A percentile compares a stretch with the other conserved stretches of the same genome.
phyloP scores from a whole-genome alignment of 2,113 vertebrate species.

The Megatriorchis doriae region DNA sequence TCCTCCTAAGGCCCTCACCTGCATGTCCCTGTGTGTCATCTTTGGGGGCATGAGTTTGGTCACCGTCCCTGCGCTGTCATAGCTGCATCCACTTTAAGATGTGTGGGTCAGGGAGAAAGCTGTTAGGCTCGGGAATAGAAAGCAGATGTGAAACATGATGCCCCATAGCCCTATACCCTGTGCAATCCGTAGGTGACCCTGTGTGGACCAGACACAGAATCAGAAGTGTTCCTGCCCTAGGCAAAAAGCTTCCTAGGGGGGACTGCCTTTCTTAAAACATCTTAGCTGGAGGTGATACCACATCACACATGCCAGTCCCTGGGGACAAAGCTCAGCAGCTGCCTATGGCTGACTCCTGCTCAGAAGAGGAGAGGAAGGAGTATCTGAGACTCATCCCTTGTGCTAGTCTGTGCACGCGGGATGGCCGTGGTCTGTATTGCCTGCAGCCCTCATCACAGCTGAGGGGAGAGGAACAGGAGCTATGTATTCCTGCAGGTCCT shows the following conservation, averaged over 20 bases:
- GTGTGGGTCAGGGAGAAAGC: not conserved
- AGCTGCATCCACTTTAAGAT: not conserved
- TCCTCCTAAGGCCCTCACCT: not conserved
- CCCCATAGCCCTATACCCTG: not conserved
- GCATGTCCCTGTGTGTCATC: not conserved
- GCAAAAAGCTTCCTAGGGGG: not conserved
- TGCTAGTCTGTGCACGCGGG: not conserved
- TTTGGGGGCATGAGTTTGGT: not conserved
- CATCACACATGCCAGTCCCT: not conserved
- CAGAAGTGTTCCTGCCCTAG: not conserved
- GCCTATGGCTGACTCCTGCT: not conserved
- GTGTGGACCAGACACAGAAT: not conserved
- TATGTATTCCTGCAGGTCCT: not conserved
- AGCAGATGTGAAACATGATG: not conserved
- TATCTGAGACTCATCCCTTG: not conserved
- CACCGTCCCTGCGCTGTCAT: not conserved
- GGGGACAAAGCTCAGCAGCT: not conserved
- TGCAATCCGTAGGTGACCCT: too few species aligned
- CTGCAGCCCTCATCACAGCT: not conserved
- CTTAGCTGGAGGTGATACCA: fast-evolving
- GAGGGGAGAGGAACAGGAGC: not conserved
- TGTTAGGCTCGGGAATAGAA: not conserved
- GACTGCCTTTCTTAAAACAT: not conserved
- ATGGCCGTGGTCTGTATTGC: not conserved
- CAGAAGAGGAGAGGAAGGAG: not conserved